Percentiles rank a stretch among this genome's conserved stretches.
These are phyloP conservation scores for Caenorhabditis latens DNA, from an alignment of 1,140 invertebrate species.

Conservation along the genomic window DNA sequence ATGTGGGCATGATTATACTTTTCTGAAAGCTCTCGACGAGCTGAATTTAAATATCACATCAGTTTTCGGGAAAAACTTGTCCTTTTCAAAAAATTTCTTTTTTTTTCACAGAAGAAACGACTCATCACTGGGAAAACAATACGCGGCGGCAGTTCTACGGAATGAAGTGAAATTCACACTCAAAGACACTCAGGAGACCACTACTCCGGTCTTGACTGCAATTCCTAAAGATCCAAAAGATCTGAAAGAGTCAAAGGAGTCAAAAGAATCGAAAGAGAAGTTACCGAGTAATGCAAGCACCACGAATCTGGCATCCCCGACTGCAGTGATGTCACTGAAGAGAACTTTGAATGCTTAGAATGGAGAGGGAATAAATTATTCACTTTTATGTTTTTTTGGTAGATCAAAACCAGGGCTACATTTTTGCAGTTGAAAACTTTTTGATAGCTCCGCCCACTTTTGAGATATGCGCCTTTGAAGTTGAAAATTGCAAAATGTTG, in stretches of 20 bases:
- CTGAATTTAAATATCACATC: no score
- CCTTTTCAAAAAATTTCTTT: no score
- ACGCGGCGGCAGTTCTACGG: background rate
- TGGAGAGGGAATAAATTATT: background rate
- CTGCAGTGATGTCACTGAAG: slow-evolving; percentile 14
- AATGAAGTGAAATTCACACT: slow-evolving; percentile 27
- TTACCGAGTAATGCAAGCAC: background rate
- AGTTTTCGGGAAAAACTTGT: background rate
- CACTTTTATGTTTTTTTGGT: no score
- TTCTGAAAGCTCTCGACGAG: no score
- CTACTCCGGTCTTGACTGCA: background rate
- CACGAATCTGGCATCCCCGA: slow-evolving; percentile 1
- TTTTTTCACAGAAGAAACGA: background rate
- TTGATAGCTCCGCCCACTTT: no score
- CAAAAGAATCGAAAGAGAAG: slow-evolving; percentile 27
- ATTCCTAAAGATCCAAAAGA: background rate
- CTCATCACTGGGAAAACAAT: slow-evolving; percentile 1
- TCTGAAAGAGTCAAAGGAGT: background rate
- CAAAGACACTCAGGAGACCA: background rate
- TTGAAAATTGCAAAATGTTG: no score
- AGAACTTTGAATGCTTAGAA: slow-evolving; percentile 28
- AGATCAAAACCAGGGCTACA: no score
- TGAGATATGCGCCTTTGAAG: no score
- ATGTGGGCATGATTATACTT: no score
- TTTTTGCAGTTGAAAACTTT: no score